Conservation (phyloP, 2,113 vertebrate genomes). For the Pseudorasbora parva region DNA sequence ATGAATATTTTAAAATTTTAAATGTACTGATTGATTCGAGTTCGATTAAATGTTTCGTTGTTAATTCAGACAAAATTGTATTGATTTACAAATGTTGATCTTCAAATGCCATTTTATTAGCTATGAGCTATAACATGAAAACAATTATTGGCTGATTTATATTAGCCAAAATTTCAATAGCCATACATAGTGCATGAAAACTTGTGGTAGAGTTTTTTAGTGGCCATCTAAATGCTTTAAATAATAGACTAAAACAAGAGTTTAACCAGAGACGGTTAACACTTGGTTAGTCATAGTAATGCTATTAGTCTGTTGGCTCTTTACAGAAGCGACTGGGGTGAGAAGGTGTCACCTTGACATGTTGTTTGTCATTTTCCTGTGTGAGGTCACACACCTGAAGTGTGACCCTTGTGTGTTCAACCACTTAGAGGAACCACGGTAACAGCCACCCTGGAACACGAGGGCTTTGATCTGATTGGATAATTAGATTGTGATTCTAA, state of each 20-base stretch:
- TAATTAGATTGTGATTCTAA: slow-evolving; percentile 36
- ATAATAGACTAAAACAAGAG: not conserved
- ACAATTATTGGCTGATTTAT: too few relatives aligned
- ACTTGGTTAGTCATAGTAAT: slow-evolving; percentile 25
- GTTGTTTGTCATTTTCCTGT: slow-evolving; percentile 26
- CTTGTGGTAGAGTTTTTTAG: not conserved
- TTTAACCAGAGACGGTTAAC: slow-evolving; percentile 12
- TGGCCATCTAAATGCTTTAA: slow-evolving; percentile 7
- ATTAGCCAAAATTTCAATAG: too few relatives aligned
- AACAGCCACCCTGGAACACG: not conserved
- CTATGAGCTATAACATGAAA: too few relatives aligned
- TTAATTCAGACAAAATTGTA: too few relatives aligned
- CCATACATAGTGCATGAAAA: too few relatives aligned
- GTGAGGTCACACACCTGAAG: slow-evolving; percentile 34
- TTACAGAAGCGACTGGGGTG: not conserved
- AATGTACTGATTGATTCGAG: too few relatives aligned
- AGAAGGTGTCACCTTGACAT: slow-evolving; percentile 9
- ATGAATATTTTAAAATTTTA: too few relatives aligned
- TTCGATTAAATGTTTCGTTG: too few relatives aligned
- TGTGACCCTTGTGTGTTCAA: slow-evolving; percentile 14
- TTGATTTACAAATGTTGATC: too few relatives aligned
- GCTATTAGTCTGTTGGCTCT: slow-evolving; percentile 41
- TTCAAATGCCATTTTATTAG: too few relatives aligned
- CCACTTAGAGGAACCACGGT: slow-evolving; percentile 9
- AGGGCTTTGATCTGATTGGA: slow-evolving; percentile 38